Conservation (phyloP, 2,888 invertebrate species). For the Amiota mariae region DNA sequence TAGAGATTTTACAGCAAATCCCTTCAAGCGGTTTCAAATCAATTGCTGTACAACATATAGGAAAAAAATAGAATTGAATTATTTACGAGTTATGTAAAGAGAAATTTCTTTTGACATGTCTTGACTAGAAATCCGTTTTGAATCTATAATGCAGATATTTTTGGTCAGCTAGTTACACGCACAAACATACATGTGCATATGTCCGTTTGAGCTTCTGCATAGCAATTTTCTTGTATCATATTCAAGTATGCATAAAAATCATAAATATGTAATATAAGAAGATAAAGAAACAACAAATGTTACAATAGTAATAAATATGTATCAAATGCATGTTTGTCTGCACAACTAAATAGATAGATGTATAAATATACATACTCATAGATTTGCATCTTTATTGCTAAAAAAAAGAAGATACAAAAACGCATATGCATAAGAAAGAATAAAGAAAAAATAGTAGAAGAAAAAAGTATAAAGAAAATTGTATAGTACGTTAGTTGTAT, state of each 20-base stretch:
- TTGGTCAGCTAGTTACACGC: background rate
- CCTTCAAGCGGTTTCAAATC: constrained; percentile 38
- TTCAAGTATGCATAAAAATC: background rate
- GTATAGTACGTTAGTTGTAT: background rate
- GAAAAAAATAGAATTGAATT: constrained; percentile 8
- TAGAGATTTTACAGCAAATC: background rate
- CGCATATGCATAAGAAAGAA: constrained; percentile 57
- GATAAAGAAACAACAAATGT: background rate
- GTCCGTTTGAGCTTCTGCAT: background rate
- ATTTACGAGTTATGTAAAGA: background rate
- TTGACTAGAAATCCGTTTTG: constrained; percentile 4
- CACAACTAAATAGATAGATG: background rate
- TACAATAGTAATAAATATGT: constrained; percentile 1
- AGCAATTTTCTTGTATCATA: background rate
- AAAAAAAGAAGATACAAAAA: too few species aligned
- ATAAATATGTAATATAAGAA: background rate
- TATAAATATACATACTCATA: constrained; percentile 5
- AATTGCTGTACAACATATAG: constrained; percentile 49
- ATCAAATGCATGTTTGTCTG: constrained; percentile 15
- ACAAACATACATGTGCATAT: background rate
- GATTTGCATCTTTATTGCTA: constrained; percentile 27
- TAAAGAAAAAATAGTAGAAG: constrained; percentile 49
- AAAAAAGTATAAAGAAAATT: too few species aligned
- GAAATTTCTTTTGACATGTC: background rate
- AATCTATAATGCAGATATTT: background rate